Conservation (phyloP, 2,888 invertebrate genomes). For the Eugnorisma glareosa region DNA sequence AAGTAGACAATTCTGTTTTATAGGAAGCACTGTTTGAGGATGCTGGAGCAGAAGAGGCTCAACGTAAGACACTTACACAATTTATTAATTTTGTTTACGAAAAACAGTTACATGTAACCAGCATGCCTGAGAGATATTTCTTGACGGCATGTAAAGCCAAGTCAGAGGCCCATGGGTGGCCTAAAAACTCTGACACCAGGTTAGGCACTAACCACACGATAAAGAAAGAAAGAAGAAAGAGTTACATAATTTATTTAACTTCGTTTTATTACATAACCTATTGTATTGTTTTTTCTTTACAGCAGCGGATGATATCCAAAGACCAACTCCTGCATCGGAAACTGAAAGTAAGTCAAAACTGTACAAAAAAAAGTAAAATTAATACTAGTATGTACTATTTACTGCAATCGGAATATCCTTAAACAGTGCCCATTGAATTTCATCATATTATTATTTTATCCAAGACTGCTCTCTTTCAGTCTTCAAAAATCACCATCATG, state of each 20-base stretch:
- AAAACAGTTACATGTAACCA: not conserved
- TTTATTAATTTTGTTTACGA: not conserved
- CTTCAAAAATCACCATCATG: too few relatives aligned
- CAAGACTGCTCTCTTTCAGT: not conserved
- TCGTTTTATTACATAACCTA: not conserved
- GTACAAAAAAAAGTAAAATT: not conserved
- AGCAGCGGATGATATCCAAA: conserved; percentile 65
- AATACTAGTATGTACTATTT: not conserved
- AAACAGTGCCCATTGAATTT: not conserved
- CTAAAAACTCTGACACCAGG: too few relatives aligned
- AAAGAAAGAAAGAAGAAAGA: too few relatives aligned
- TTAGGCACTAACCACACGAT: too few relatives aligned
- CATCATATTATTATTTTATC: not conserved
- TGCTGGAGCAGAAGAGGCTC: conserved; percentile 67
- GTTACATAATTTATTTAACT: not conserved
- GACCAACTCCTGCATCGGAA: conserved; percentile 79
- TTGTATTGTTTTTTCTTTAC: not conserved
- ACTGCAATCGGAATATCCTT: not conserved
- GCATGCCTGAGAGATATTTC: too few relatives aligned
- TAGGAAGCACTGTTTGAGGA: conserved; percentile 72
- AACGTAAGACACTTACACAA: conserved; percentile 66
- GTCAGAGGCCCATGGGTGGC: too few relatives aligned
- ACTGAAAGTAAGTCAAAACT: conserved; percentile 75
- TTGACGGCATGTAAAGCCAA: too few relatives aligned
- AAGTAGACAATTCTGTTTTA: conserved; percentile 37